Conservation (phyloP, 2,888 invertebrate species). For the Scaptomyza polygonia region DNA sequence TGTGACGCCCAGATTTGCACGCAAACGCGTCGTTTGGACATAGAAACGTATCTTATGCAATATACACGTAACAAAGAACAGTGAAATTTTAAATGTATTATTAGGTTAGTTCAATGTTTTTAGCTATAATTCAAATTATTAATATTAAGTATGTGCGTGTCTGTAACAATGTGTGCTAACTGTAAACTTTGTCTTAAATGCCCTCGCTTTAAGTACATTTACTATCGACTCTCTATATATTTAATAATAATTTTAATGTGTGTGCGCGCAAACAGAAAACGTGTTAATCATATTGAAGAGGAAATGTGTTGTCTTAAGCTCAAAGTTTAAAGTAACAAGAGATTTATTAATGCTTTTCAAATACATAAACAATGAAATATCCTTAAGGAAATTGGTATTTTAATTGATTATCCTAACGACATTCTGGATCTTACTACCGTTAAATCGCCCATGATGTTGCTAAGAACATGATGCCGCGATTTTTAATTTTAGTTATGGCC, state of each 20-base stretch:
- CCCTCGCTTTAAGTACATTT: constrained; percentile 11
- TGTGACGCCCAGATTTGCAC: constrained; percentile 77
- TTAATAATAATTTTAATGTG: constrained; percentile 52
- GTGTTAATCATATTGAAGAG: not conserved
- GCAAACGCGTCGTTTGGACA: constrained; percentile 82
- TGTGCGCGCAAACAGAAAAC: constrained; percentile 23
- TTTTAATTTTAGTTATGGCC: no score
- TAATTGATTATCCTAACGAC: no score
- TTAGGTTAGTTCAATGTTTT: constrained; percentile 26
- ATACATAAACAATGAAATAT: no score
- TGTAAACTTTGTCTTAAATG: constrained; percentile 19
- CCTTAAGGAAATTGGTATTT: no score
- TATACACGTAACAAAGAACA: not conserved
- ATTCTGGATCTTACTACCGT: no score
- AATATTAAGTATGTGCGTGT: not conserved
- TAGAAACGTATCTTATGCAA: constrained; percentile 33
- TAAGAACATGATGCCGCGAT: no score
- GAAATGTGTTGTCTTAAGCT: not conserved
- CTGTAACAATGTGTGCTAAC: not conserved
- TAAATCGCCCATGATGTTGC: no score
- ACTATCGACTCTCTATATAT: not conserved
- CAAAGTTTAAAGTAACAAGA: not conserved
- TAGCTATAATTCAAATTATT: constrained; percentile 15
- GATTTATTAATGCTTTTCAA: no score
- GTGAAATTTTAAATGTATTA: constrained; percentile 31